These are phyloP conservation scores for Drosophila kohkoa DNA, from an alignment of 1,140 invertebrate genomes.

Conservation along the genomic window DNA sequence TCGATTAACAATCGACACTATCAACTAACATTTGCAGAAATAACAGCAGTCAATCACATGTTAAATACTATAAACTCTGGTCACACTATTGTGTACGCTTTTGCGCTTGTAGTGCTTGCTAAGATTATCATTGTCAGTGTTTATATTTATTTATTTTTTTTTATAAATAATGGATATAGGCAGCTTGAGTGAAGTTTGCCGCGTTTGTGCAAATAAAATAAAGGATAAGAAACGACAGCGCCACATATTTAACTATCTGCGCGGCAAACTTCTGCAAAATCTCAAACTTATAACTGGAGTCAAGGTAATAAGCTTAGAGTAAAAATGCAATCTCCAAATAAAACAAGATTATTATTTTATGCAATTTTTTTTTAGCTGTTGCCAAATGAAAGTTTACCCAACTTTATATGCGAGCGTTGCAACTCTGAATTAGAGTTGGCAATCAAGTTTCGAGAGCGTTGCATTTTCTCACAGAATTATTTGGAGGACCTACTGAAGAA, in stretches of 20 bases:
- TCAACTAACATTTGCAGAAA: too few species aligned
- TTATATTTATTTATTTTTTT: constrained; percentile 6
- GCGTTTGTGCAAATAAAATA: constrained; percentile 65
- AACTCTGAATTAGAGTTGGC: constrained; percentile 64
- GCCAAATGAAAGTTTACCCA: constrained; percentile 40
- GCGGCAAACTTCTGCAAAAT: constrained; percentile 50
- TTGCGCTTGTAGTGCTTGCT: background rate
- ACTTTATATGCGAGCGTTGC: constrained; percentile 59
- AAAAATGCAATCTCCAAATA: background rate
- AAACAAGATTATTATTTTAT: background rate
- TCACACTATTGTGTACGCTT: background rate
- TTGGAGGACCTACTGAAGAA: constrained; percentile 53
- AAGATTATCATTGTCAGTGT: background rate
- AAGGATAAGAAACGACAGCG: constrained; percentile 50
- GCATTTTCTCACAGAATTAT: constrained; percentile 69
- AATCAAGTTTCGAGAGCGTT: constrained; percentile 69
- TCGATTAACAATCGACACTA: too few species aligned
- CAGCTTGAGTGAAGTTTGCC: constrained; percentile 49
- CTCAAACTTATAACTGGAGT: constrained; percentile 65
- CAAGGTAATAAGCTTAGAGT: constrained; percentile 28
- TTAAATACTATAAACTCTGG: background rate
- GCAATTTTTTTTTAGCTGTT: constrained; percentile 33
- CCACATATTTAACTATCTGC: constrained; percentile 57
- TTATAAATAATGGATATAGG: constrained; percentile 45
- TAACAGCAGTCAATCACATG: too few species aligned